Evolutionary conservation across 2,888 invertebrate genomes (phyloP), one percentile per base, ranked within the genome.

Genomic region (Parascotia fuliginaria): DNA sequence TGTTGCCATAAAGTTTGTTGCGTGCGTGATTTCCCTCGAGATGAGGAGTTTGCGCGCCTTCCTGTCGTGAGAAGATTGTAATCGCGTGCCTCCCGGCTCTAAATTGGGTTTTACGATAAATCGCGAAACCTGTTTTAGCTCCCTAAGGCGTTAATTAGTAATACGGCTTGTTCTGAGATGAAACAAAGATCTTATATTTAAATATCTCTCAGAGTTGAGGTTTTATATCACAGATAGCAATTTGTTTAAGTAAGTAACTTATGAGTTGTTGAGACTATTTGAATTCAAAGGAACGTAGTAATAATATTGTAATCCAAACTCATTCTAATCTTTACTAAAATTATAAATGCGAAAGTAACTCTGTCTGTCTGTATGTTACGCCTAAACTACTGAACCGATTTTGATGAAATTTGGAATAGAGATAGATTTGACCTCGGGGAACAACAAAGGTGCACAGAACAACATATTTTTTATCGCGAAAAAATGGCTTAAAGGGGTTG

Each of bases 11-110:
- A 92, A 91, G 89, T 91, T 92, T 89, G 89, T 90, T 91, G 91
- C 90, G 90, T 92, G 91, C 90, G 91, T 92, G 91, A 92, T 92
- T 91, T 92, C 91, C 91, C 91, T 85, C 82, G 91, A 91, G 91
- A 92, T 91, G 91, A 91, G 88, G 88, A 91, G 87, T 92, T 91
- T 84, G 91, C 88, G 87, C 88, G 90, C 89, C 89, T 89, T 90
- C 87, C 89, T 92, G 89, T 91, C 91, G 89, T 90, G 92, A 91
- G 90, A 89, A 91, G 90, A 91, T 90, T 90, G 89, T 90, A 90
- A 92, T 92, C 90, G 90, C 89, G 86, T 90, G 90, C 90, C 90
- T 90, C 85, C 81, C 77, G 88, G 88, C 88, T 85, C 87, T 89
- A 89, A 90, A 90, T 90, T 89, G 87, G 90, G 89, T 86, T 89